Evolutionary conservation across 2,888 invertebrate species (phyloP), one percentile per base, ranked within the genome.

Genomic region (Incurvaria masculella): DNA sequence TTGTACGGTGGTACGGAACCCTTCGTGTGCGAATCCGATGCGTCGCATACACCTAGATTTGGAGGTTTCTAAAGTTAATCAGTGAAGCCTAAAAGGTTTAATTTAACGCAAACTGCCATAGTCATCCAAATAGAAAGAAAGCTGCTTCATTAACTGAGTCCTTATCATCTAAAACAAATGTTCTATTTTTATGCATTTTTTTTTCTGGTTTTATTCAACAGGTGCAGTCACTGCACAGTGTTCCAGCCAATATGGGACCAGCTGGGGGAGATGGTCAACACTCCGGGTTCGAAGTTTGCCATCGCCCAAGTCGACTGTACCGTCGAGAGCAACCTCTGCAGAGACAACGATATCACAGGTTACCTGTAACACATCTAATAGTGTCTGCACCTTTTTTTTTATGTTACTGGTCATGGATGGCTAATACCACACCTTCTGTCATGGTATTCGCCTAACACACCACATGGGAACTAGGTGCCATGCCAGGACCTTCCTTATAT

Each of bases 221-320:
- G 94, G 94, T 94, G 93, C 62, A 88, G 88, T 1, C 90, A 93
- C 64, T 94, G 94, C 65, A 88, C 89, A 65, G 80, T 83, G 58
- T 79, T 92, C 48, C 80, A 82, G 21, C 90, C 90, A 20, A 87
- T 85, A 44, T 91, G 91, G 91, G 82, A 85, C 45, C 85, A 87
- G 58, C 66, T 92, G 48, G 88, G 87, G 0, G 85, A 87, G 63
- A 75, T 85, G 64, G 72, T 86, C 2, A 87, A 87, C 53, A 81
- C 82, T 47, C 81, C 81, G 50, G 80, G 81, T 45, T 80, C 81
- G 14, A 82, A 85, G 54, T 84, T 90, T 56, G 81, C 80, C 42
- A 86, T 91, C 51, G 91, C 87, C 3, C 88, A 89, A 71, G 88
- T 92, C 1, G 91, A 93, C 62, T 92, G 92, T 63, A 90, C 90